Evolutionary conservation across 2,113 vertebrate genomes (phyloP).

Genomic region (Heliornis fulica): DNA sequence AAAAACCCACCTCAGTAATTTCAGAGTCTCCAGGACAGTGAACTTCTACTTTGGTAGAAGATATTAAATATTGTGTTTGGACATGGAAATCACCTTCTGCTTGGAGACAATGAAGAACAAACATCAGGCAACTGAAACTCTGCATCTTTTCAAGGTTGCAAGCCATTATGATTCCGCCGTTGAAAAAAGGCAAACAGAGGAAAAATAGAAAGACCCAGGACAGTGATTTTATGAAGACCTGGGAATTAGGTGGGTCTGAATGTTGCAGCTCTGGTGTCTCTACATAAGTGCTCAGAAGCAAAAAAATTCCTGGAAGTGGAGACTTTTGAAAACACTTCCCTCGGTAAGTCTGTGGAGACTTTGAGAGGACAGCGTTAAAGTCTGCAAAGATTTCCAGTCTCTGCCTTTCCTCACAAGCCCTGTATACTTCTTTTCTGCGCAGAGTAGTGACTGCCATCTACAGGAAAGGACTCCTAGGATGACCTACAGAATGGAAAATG

Average conservation of each 20-base stretch:
- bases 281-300: background rate
- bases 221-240: background rate
- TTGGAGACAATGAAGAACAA: background rate
- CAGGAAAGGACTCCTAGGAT: background rate
- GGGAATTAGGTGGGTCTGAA: background rate
- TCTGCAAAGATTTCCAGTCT: background rate
- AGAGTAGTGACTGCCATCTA: background rate
- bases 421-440: background rate
- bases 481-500: background rate
- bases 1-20: background rate
- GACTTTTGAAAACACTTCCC: background rate
- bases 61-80: background rate
- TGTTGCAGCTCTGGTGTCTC: background rate
- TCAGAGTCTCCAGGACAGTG: background rate
- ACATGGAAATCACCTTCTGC: background rate
- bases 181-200: background rate
- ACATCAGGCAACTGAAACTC: background rate
- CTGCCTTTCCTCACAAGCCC: background rate
- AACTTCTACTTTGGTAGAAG: background rate
- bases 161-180: background rate
- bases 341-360: background rate
- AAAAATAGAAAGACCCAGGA: background rate
- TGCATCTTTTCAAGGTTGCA: background rate
- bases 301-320: background rate
- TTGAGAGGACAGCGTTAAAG: background rate